Base-by-base conservation (phyloP, 1,140 invertebrate species). In the Scylla paramamosain region DNA sequence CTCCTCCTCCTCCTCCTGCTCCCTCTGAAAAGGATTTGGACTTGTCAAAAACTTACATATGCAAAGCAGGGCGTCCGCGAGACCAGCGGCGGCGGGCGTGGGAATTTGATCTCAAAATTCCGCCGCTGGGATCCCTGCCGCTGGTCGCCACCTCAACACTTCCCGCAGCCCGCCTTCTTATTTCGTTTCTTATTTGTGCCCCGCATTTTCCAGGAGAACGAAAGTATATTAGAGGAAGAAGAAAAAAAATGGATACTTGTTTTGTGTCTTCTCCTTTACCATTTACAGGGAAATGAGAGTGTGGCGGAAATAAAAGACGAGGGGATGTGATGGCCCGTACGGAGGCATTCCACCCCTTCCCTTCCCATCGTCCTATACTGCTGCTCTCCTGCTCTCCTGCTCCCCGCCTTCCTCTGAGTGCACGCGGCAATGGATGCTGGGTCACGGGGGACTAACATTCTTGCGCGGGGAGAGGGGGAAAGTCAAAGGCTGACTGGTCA, bases 401-500 rank as follows among this genome's bases (percentile, higher is more conserved):
- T 77, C 67, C 25, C n/a, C 25, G 12, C 20, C 67, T n/a, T n/a
- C 25, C 67, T 77, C 67, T n/a, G 4, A 7, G 12, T 77, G 12
- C 20, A 20, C n/a, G 20, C 67, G 2, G 16, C 25, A 77, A 77
- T n/a, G 67, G 20, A n/a, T 77, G 67, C 20, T 77, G 67, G 67
- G 20, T 77, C 67, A 25, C 67, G 20, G 16, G 67, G 67, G 67
- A 77, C 20, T 12, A 77, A 77, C n/a, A 77, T 77, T 77, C 67
- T n/a, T 25, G 67, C 67, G 67, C n/a, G 25, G 67, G 20, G 20
- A 77, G 25, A 77, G 20, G 20, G 59, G 67, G 67, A n/a, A 77
- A 77, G 67, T 25, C n/a, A 77, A 77, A 77, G n/a, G 67, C n/a
- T 77, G 67, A 77, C n/a, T 77, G 67, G 67, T n/a, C 67, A 77